phyloP scores from a whole-genome alignment of 2,113 vertebrate species.

The Xiphophorus maculatus region DNA sequence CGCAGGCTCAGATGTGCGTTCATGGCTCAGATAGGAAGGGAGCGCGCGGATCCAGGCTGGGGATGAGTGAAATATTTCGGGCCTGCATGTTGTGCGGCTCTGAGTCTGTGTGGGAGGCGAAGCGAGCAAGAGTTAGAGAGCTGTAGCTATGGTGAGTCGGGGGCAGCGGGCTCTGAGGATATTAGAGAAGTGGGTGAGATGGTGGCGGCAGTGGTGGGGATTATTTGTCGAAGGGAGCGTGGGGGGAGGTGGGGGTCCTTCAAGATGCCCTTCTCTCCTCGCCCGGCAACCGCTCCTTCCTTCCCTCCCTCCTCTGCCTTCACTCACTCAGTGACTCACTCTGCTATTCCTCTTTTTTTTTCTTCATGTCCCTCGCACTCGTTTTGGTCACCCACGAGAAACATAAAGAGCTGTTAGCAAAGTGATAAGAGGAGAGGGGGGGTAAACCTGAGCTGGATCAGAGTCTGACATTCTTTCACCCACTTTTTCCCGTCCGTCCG shows the following conservation, averaged over 20 bases:
- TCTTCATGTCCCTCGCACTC: conserved; percentile 46
- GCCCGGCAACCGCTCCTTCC: conserved; percentile 73
- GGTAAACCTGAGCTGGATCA: conserved; percentile 58
- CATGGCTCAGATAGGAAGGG: not conserved
- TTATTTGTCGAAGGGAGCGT: conserved; percentile 62
- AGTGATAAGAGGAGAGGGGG: conserved; percentile 10
- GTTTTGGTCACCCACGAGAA: conserved; percentile 53
- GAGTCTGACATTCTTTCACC: conserved; percentile 64
- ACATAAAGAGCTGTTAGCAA: conserved; percentile 5
- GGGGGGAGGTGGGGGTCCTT: conserved; percentile 70
- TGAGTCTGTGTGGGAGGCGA: conserved; percentile 67
- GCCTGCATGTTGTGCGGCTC: conserved; percentile 56
- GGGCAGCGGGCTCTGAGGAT: conserved; percentile 65
- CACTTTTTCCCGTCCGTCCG: conserved; percentile 23
- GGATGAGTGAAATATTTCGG: conserved; percentile 60
- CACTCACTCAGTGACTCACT: conserved; percentile 60
- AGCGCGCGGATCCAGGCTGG: conserved; percentile 25
- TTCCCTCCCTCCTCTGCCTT: conserved; percentile 37
- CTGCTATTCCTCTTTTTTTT: conserved; percentile 27
- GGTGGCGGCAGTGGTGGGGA: conserved; percentile 40
- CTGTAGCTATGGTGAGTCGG: conserved; percentile 71
- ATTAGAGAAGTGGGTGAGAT: conserved; percentile 52
- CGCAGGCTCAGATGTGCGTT: not conserved
- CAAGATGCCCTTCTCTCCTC: conserved; percentile 80
- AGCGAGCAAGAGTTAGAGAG: conserved; percentile 59